Evolutionary conservation across 2,888 invertebrate genomes (phyloP).

Genomic region (Hydriomena furcata): DNA sequence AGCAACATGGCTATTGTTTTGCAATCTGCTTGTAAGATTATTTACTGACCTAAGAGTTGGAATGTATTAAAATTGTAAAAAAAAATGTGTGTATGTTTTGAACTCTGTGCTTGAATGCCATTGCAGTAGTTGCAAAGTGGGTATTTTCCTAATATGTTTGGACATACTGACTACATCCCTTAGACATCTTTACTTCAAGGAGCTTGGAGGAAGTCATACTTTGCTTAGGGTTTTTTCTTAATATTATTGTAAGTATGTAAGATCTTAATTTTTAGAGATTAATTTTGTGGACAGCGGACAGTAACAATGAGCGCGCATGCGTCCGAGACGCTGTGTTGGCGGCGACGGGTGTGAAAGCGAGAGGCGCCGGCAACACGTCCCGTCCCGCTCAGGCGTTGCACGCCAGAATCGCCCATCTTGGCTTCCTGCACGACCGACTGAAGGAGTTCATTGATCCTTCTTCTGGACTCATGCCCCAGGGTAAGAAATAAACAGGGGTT

Average conservation of each 20-base stretch:
- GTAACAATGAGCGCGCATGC: slow-evolving; percentile 54
- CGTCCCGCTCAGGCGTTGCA: slow-evolving; percentile 86
- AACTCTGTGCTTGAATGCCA: too few species aligned
- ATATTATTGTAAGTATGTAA: too few species aligned
- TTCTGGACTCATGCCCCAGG: slow-evolving; percentile 85
- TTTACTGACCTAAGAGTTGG: too few species aligned
- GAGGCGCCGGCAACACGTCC: slow-evolving; percentile 71
- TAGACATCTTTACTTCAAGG: too few species aligned
- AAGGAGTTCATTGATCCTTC: slow-evolving; percentile 90
- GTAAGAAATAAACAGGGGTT: slow-evolving; percentile 40
- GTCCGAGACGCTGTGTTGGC: slow-evolving; percentile 92
- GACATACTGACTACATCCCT: too few species aligned
- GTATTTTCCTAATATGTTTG: too few species aligned
- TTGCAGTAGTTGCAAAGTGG: too few species aligned
- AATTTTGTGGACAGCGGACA: slow-evolving; percentile 40
- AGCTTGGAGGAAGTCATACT: too few species aligned
- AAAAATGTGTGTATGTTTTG: too few species aligned
- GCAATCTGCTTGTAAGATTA: slow-evolving; percentile 49
- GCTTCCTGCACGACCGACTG: slow-evolving; percentile 92
- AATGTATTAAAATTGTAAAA: too few species aligned
- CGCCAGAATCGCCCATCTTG: slow-evolving; percentile 91
- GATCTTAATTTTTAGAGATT: too few species aligned
- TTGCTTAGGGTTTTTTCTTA: too few species aligned
- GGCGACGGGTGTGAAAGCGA: slow-evolving; percentile 94
- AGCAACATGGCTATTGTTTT: slow-evolving; percentile 61